Evolutionary conservation across 2,888 invertebrate genomes (phyloP), one percentile per base, ranked within the genome.

Genomic region (Trilocha varians): DNA sequence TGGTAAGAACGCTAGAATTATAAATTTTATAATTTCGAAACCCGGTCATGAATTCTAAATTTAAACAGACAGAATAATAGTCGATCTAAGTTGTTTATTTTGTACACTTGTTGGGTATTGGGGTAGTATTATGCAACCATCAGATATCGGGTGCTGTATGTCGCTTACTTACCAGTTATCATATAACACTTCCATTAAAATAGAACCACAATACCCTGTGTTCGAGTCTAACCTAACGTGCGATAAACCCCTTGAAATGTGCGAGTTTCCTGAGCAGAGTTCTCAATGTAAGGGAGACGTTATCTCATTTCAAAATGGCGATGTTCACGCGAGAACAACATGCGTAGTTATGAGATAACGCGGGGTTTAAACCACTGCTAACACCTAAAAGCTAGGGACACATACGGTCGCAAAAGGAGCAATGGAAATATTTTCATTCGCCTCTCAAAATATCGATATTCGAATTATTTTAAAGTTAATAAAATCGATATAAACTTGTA

Each of bases 171-270:
- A 71, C 72, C 78, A 75, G 65, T 68, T 74, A 78, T 68, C 63
- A 59, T 55, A 64, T 65, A 74, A 75, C 79, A 69, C 78, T 62
- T 77, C 73, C 78, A 66, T 59, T 78, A 82, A 83, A 82, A 84
- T 83, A 84, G 80, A 80, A 84, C 84, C 84, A 74, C 84, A 84
- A 85, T 84, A 85, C 84, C 84, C 84, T 85, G 84, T 82, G 83
- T 70, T 82, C 69, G 70, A 78, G 60, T 73, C 73, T 80, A 75
- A 73, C 68, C 83, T 84, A 84, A 25, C 25, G 25, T 5, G 25
- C 11, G 25, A 9, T 25, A 2, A 25, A 25, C 25, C 25, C 25
- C 25, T n/a, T n/a, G n/a, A n/a, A n/a, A n/a, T n/a, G n/a, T n/a
- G n/a, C n/a, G n/a, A n/a, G n/a, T n/a, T n/a, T n/a, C n/a, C n/a